Evolutionary conservation across 2,797 vertebrate genomes (phyloP), one percentile per base, ranked within the genome.

Genomic region (Acanthis flammea): DNA sequence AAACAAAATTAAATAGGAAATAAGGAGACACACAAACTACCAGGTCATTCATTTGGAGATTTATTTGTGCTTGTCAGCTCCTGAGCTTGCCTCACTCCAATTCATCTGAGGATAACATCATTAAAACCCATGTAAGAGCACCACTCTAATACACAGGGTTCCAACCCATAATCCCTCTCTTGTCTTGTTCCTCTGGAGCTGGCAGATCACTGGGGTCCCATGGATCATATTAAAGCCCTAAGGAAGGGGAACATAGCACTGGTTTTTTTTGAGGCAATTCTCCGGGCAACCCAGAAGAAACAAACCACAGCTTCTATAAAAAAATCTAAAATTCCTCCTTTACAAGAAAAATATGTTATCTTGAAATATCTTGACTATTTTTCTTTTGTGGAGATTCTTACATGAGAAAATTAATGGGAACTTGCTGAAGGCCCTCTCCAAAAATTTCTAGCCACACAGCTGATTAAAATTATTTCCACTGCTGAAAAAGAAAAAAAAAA

Each of bases 1-100:
- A 94, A 97, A 96, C 61, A 90, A 96, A 95, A 97, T 89, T 91
- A 94, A 97, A 95, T 74, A 87, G 83, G 85, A 87, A 95, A 95
- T 83, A 74, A 97, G 88, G 39, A 94, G 89, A 94, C 65, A 94
- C 53, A 75, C 41, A 60, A 22, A 65, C 78, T 71, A 31, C 31
- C 48, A 67, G 44, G 72, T 91, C 91, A 95, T 91, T 96, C 68
- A 79, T 77, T 33, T 65, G 48, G 58, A 94, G 86, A 94, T 91
- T 94, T 92, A 78, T 84, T 92, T 75, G 31, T 54, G 50, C 84
- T 95, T 78, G 81, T 89, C 70, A 24, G 7, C 21, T 86, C 77
- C 76, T 41, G 50, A 92, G 42, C 27, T 80, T 42, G 58, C 74
- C 54, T 72, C 58, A 67, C 75, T 88, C 82, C 57, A 86, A 81